Percentiles rank a stretch among this genome's conserved stretches.
phyloP scores from a whole-genome alignment of 2,797 vertebrate genomes.

The Ciconia nigra region DNA sequence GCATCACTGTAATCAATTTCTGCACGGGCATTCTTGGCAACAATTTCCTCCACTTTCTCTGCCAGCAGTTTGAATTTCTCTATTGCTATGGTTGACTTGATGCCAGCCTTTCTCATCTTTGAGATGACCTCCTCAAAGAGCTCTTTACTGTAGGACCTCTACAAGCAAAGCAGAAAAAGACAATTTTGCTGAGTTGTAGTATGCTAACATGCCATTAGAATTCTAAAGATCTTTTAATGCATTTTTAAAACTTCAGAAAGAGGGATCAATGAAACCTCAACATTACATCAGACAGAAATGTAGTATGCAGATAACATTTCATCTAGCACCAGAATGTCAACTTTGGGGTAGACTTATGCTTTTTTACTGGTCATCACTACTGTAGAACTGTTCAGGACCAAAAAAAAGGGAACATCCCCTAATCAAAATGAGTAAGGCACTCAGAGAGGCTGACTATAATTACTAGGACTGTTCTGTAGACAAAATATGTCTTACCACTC shows the following conservation, averaged over 20 bases:
- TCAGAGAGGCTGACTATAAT: neutral
- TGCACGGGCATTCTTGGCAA: slow-evolving; percentile 95
- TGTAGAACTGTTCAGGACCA: neutral
- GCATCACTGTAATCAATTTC: slow-evolving; percentile 99
- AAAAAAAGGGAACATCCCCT: neutral
- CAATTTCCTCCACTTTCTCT: slow-evolving; percentile 97
- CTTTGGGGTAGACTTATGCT: neutral
- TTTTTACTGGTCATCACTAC: neutral
- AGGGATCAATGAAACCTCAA: neutral
- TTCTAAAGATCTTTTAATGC: neutral
- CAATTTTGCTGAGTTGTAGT: neutral
- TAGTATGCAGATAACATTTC: neutral
- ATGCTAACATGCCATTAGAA: neutral
- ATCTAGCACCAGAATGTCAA: neutral
- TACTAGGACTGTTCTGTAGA: neutral
- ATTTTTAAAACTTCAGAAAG: neutral
- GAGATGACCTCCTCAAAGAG: slow-evolving; percentile 98
- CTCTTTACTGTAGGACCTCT: slow-evolving; percentile 98
- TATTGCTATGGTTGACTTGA: slow-evolving; percentile 97
- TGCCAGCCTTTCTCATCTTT: slow-evolving; percentile 98
- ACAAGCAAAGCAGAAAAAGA: neutral
- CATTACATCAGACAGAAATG: neutral
- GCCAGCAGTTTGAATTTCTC: slow-evolving; percentile 98
- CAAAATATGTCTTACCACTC: neutral
- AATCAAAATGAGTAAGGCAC: neutral